Evolutionary conservation across 2,113 vertebrate species (phyloP), one percentile per base, ranked within the genome.

Genomic region (Isichthys henryi): DNA sequence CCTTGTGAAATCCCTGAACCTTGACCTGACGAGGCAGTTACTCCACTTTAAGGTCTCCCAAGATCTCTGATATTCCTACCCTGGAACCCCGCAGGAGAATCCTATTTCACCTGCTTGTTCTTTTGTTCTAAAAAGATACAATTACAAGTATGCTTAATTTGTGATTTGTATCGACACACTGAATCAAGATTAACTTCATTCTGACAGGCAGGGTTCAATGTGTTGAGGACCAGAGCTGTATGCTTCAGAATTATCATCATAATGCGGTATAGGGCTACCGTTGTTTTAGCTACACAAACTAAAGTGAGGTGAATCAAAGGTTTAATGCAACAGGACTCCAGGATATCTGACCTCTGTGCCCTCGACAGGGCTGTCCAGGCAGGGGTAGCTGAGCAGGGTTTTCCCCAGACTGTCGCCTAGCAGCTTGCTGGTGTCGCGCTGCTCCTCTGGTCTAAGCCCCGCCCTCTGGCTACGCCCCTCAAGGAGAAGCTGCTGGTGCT

Each of bases 401-500:
- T 97, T 96, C 92, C 95, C 96, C 89, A 97, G 93, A 48, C 95
- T 96, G 93, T 99, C 98, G 56, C 95, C 97, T 92, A 95, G 92
- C 11, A 95, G 93, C 94, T 95, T 97, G 91, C 96, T 96, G 70
- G 94, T 96, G 50, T 99, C 97, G 70, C 92, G 94, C 70, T 94
- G 94, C 91, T 98, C 98, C 90, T 99, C 98, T 1, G 90, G 96
- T 90, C 95, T 95, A 86, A 89, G 70, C 1, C 96, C 97, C 43
- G 95, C 91, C 80, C 97, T 96, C 91, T 97, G 97, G 9, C 97
- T 97, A 82, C 97, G 97, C 19, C 95, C 96, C 56, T 99, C 98
- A 92, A 98, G 93, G 52, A 98, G 93, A 92, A 97, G 97, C 62
- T 96, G 96, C 92, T 98, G 97, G 23, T 98, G 97, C 94, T 96